Evolutionary conservation across 2,888 invertebrate genomes (phyloP).

Genomic region (Entomobrya multifasciata): DNA sequence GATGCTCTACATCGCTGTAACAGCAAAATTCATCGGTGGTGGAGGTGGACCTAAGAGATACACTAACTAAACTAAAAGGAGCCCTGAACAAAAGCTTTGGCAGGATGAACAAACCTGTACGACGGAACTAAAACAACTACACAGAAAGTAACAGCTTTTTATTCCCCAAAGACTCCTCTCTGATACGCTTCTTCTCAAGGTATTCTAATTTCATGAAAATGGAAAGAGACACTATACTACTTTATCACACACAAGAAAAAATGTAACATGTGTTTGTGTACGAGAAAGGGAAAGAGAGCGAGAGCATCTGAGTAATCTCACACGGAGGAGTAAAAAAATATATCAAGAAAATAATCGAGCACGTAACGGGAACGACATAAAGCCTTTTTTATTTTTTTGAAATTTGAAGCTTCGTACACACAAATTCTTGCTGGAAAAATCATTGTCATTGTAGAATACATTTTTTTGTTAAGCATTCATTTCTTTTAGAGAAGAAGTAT

Average conservation of each 20-base stretch:
- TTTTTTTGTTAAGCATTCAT: neutral
- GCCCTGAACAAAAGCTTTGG: neutral
- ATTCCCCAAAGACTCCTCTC: conserved; percentile 71
- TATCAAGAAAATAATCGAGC: conserved; percentile 63
- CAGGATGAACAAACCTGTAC: neutral
- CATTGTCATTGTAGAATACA: conserved; percentile 41
- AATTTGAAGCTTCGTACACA: conserved; percentile 27
- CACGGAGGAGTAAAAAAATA: conserved; percentile 19
- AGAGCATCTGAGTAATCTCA: conserved; percentile 57
- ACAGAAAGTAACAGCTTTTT: conserved; percentile 72
- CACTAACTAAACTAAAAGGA: conserved; percentile 2
- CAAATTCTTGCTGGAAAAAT: conserved; percentile 48
- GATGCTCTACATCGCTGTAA: conserved; percentile 19
- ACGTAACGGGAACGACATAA: conserved; percentile 36
- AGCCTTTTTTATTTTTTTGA: conserved; percentile 25
- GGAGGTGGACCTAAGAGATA: neutral
- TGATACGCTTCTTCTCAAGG: conserved; percentile 64
- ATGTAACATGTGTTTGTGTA: conserved; percentile 36
- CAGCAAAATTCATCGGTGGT: conserved; percentile 2
- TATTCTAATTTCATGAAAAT: conserved; percentile 73
- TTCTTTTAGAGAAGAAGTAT: neutral
- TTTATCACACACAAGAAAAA: conserved; percentile 47
- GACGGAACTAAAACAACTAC: conserved; percentile 4
- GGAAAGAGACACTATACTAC: conserved; percentile 62
- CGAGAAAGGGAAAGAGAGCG: conserved; percentile 19